Base-by-base conservation (phyloP, 2,113 vertebrate species). In the Microtus ochrogaster region DNA sequence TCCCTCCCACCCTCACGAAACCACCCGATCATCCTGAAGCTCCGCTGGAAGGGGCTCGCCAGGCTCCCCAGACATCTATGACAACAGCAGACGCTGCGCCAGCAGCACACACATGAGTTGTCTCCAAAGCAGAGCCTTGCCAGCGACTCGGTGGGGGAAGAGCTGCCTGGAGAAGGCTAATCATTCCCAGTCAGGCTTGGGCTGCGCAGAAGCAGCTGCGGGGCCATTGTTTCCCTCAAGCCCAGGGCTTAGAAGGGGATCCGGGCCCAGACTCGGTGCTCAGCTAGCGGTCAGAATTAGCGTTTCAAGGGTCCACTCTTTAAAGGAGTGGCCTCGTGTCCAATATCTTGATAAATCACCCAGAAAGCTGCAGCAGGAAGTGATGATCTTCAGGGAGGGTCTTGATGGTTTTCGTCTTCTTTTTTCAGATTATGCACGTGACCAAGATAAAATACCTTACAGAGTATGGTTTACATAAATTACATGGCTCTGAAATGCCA, bases 401-500 rank as follows among this genome's bases (percentile, higher is more conserved):
- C 86, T 92, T 36, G n/a, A 39, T 36, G 39, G 39, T 65, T 92
- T 85, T 92, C 26, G 17, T 28, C 55, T 87, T 94, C 85, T 89
- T 58, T 89, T 92, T 96, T 92, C 72, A 86, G 77, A 90, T 78
- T 89, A 82, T 76, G 77, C 68, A 92, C 89, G 52, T 70, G 85
- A 90, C 79, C 92, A 95, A 95, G 95, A 96, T 96, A 95, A 94
- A 96, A 87, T 91, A 87, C 90, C 82, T 91, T 16, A 33, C 85
- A 78, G 92, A 78, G 92, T 96, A 86, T 91, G 10, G 30, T 97
- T 96, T 94, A 86, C 96, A 92, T 97, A 90, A 92, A 95, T 97
- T 96, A 78, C 86, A 94, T 33, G 94, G 92, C 92, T 97, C 96
- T 94, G 95, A 97, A 96, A 96, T 94, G 93, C 78, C 95, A 83